phyloP scores from a whole-genome alignment of 2,113 vertebrate genomes.

The Orthonyx spaldingii region DNA sequence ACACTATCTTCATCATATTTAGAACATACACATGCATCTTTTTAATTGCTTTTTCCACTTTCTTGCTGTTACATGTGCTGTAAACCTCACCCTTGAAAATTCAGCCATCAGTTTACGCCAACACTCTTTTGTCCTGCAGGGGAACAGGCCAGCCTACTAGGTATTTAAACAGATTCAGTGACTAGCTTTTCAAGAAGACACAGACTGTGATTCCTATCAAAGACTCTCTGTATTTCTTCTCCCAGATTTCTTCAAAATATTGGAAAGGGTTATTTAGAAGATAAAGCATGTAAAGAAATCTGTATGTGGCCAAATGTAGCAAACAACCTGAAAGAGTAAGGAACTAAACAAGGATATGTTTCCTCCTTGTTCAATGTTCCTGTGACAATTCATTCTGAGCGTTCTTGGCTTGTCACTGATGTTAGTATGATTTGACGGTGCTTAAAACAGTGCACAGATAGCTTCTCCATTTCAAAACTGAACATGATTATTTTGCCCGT shows the following conservation, averaged over 20 bases:
- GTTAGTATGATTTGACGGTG: not conserved
- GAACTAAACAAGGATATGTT: not conserved
- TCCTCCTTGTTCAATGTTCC: not conserved
- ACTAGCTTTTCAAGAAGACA: not conserved
- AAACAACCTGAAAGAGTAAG: not conserved
- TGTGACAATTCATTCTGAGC: not conserved
- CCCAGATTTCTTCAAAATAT: not conserved
- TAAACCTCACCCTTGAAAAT: not conserved
- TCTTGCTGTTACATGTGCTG: not conserved
- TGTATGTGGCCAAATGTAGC: not conserved
- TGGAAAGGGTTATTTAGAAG: not conserved
- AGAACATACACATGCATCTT: not conserved
- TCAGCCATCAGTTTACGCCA: not conserved
- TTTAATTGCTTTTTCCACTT: not conserved
- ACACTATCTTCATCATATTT: not conserved
- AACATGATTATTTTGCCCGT: not conserved
- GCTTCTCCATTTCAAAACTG: not conserved
- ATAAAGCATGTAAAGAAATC: not conserved
- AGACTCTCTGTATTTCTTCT: not conserved
- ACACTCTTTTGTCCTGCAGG: not conserved
- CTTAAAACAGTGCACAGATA: not conserved
- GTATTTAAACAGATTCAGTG: not conserved
- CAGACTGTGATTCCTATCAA: not conserved
- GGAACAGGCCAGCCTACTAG: not conserved
- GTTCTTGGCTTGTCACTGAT: not conserved